Percentiles rank a stretch among this genome's conserved stretches.
These are phyloP conservation scores for Gisinianus flammeolus DNA, from an alignment of 2,888 invertebrate species.

Conservation along the genomic window DNA sequence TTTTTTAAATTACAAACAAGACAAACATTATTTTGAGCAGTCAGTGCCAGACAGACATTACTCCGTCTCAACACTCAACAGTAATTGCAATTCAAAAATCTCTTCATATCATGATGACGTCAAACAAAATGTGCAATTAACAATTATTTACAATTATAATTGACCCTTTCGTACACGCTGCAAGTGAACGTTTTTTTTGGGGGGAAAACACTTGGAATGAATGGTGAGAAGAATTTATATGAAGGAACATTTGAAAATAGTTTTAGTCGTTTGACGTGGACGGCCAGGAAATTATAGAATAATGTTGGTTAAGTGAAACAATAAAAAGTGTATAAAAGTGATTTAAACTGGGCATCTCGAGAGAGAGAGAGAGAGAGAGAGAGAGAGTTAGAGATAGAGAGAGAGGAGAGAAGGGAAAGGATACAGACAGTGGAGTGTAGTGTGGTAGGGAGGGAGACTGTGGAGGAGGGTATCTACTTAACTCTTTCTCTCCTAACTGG, in stretches of 20 bases:
- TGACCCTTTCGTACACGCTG: too few relatives aligned
- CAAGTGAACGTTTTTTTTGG: too few relatives aligned
- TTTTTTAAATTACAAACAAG: too few relatives aligned
- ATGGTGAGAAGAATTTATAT: too few relatives aligned
- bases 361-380: not conserved
- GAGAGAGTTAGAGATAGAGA: not conserved
- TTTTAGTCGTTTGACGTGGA: not conserved
- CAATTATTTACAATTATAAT: too few relatives aligned
- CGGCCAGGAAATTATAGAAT: not conserved
- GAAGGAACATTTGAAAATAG: not conserved
- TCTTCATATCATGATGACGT: too few relatives aligned
- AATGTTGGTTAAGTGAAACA: not conserved
- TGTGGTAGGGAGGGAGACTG: not conserved
- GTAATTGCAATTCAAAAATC: too few relatives aligned
- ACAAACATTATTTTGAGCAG: too few relatives aligned
- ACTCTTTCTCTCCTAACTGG: constrained; percentile 4
- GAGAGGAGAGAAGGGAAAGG: not conserved
- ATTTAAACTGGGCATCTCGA: not conserved
- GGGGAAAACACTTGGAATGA: too few relatives aligned
- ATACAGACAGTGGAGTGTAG: not conserved
- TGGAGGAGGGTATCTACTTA: not conserved
- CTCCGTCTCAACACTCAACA: too few relatives aligned
- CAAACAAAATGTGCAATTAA: too few relatives aligned
- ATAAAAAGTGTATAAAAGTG: not conserved
- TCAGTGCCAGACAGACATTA: too few relatives aligned